Evolutionary conservation across 1,140 invertebrate species (phyloP).

Genomic region (Zaprionus nigranus): DNA sequence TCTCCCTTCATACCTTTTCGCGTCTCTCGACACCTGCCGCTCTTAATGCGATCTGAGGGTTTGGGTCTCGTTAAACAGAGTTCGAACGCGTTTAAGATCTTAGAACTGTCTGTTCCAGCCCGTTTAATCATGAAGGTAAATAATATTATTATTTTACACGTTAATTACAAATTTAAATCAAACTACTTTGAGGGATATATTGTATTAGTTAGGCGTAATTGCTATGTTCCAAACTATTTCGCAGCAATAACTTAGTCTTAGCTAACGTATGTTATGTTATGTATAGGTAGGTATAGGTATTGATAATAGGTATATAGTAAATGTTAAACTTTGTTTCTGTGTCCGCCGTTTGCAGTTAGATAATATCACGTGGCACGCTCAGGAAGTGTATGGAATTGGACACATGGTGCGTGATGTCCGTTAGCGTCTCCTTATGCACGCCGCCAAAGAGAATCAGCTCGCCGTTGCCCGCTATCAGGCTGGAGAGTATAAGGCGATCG

Average conservation of each 20-base stretch:
- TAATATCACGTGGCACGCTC: constrained; percentile 89
- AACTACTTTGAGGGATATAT: constrained; percentile 25
- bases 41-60: not conserved
- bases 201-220: not conserved
- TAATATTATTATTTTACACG: constrained; percentile 38
- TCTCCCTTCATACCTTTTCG: not conserved
- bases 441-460: constrained; percentile 98
- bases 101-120: constrained; percentile 19
- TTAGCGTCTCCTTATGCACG: constrained; percentile 90
- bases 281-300: constrained; percentile 11
- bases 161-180: constrained; percentile 44
- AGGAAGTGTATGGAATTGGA: constrained; percentile 93
- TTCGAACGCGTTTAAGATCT: not conserved
- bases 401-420: constrained; percentile 87
- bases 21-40: constrained; percentile 15
- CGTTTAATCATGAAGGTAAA: constrained; percentile 36
- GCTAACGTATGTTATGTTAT: constrained; percentile 9
- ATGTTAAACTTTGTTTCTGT: constrained; percentile 16
- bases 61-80: not conserved
- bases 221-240: not conserved
- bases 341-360: constrained; percentile 85
- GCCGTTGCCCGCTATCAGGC: constrained; percentile 93
- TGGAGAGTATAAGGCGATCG: constrained; percentile 95
- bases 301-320: not conserved
- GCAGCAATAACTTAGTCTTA: constrained; percentile 40